phyloP scores from a whole-genome alignment of 2,888 invertebrate species.

The Tinea semifulvella region DNA sequence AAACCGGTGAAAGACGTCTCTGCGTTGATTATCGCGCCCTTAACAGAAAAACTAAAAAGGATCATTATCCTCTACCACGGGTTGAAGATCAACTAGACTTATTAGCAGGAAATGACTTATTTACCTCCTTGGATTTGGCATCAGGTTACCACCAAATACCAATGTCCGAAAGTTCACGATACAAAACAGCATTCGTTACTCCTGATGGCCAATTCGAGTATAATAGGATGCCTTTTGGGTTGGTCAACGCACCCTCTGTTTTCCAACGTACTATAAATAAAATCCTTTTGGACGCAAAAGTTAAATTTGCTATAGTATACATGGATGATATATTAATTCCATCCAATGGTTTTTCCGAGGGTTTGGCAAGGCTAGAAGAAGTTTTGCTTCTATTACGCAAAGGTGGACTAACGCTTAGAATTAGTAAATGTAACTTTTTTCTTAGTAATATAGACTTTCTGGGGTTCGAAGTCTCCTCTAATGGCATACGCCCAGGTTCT shows the following conservation, averaged over 20 bases:
- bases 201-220: slow-evolving; percentile 28
- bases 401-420: slow-evolving; percentile 22
- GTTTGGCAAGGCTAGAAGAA: slow-evolving; percentile 18
- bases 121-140: slow-evolving; percentile 24
- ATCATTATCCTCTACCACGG: slow-evolving; percentile 24
- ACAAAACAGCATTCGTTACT: slow-evolving; percentile 29
- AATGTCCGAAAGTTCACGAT: slow-evolving; percentile 21
- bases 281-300: slow-evolving; percentile 20
- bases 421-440: slow-evolving; percentile 25
- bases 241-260: slow-evolving; percentile 25
- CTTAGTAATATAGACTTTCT: slow-evolving; percentile 20
- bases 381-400: slow-evolving; percentile 19
- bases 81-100: slow-evolving; percentile 28
- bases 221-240: slow-evolving; percentile 22
- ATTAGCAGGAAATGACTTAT: slow-evolving; percentile 22
- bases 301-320: slow-evolving; percentile 21
- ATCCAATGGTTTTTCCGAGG: slow-evolving; percentile 18
- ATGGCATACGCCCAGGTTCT: slow-evolving; percentile 22
- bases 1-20: slow-evolving; percentile 21
- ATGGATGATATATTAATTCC: slow-evolving; percentile 22
- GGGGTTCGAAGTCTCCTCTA: slow-evolving; percentile 21
- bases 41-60: slow-evolving; percentile 16
- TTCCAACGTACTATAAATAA: slow-evolving; percentile 27
- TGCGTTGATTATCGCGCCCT: slow-evolving; percentile 23
- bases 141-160: slow-evolving; percentile 29